Evolutionary conservation across 1,140 invertebrate genomes (phyloP).

Genomic region (Telenomus remus): DNA sequence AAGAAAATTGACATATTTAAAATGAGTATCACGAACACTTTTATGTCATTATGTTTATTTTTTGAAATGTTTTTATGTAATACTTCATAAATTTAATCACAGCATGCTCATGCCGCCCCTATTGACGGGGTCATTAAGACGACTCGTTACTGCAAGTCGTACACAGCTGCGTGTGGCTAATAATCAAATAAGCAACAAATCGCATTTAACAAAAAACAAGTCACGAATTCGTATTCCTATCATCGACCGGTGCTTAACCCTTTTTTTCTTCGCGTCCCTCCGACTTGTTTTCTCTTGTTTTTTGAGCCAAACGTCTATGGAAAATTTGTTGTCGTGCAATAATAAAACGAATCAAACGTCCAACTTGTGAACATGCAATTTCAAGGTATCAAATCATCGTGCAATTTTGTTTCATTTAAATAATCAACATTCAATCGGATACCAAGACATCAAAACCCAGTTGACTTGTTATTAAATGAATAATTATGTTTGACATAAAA

Average conservation of each 20-base stretch:
- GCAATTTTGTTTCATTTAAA: too few species aligned
- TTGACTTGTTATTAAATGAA: too few species aligned
- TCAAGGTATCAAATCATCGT: background rate
- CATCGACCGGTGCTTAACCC: slow-evolving; percentile 12
- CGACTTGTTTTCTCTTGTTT: slow-evolving; percentile 1
- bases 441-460: too few species aligned
- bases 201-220: slow-evolving; percentile 47
- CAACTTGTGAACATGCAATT: slow-evolving; percentile 1
- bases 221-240: slow-evolving; percentile 44
- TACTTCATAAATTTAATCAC: slow-evolving; percentile 57
- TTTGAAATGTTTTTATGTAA: slow-evolving; percentile 54
- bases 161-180: slow-evolving; percentile 51
- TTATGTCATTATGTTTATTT: slow-evolving; percentile 51
- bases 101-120: slow-evolving; percentile 53
- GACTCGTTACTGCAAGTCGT: slow-evolving; percentile 45
- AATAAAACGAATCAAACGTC: background rate
- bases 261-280: background rate
- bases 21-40: slow-evolving; percentile 50
- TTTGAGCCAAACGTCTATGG: too few species aligned
- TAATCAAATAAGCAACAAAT: slow-evolving; percentile 54
- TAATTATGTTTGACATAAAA: too few species aligned
- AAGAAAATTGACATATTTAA: slow-evolving; percentile 57
- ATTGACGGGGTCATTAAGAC: slow-evolving; percentile 52
- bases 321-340: too few species aligned
- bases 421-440: too few species aligned